Percentiles rank a stretch among this genome's conserved stretches.
Evolutionary conservation across 2,797 vertebrate species (phyloP).

Genomic region (Acanthurus tractus): DNA sequence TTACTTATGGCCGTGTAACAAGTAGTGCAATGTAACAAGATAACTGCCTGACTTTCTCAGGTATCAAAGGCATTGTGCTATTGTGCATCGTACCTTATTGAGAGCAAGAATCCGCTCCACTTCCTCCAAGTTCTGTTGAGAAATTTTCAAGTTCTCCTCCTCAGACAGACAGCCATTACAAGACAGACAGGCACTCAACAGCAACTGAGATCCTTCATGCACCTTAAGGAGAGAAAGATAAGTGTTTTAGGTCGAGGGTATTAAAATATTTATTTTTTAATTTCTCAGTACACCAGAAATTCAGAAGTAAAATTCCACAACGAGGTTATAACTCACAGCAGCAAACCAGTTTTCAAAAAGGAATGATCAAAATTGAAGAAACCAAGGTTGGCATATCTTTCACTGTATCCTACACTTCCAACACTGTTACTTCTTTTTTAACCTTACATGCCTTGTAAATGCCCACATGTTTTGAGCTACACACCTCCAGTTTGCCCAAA

Average conservation of each 20-base stretch:
- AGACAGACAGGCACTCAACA: slow-evolving; percentile 95
- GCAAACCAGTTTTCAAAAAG: background rate
- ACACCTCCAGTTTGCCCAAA: background rate
- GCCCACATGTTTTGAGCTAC: background rate
- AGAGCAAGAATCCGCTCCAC: slow-evolving; percentile 89
- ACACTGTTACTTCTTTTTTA: background rate
- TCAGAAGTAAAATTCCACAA: background rate
- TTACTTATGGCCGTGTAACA: background rate
- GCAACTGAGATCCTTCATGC: slow-evolving; percentile 86
- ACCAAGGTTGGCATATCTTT: background rate
- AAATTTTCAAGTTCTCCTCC: slow-evolving; percentile 91
- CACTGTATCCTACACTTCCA: background rate
- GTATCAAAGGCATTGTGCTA: background rate
- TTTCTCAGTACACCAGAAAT: too few species aligned
- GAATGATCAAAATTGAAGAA: background rate
- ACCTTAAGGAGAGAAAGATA: slow-evolving; percentile 68
- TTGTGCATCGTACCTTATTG: slow-evolving; percentile 88
- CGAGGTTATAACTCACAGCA: background rate
- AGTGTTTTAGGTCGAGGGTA: background rate
- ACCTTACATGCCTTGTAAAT: background rate
- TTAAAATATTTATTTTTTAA: background rate
- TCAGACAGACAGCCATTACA: slow-evolving; percentile 93
- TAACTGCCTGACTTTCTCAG: background rate
- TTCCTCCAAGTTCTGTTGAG: slow-evolving; percentile 92
- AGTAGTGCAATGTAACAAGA: background rate